A percentile compares a stretch with the other conserved stretches of the same genome.
These are phyloP conservation scores for Synodontis membranacea DNA, from an alignment of 2,113 vertebrate genomes.

Conservation along the genomic window DNA sequence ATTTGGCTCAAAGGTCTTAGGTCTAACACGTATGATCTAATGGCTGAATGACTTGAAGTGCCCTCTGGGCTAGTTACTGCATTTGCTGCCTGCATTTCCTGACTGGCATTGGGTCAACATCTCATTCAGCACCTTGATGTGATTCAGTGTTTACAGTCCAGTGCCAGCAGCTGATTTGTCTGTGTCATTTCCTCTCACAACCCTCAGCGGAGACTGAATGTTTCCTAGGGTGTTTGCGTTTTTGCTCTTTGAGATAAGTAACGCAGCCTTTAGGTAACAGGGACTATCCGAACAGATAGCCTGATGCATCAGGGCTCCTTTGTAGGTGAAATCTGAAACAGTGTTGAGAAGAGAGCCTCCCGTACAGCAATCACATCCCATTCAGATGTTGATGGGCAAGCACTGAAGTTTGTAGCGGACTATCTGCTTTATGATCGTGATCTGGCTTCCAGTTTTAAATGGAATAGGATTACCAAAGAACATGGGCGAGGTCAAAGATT, in stretches of 20 bases:
- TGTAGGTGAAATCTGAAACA: conserved; percentile 49
- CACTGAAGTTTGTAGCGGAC: conserved; percentile 58
- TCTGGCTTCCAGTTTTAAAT: conserved; percentile 48
- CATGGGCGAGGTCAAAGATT: not conserved
- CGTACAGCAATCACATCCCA: conserved; percentile 59
- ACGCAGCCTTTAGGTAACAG: conserved; percentile 28
- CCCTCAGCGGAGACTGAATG: conserved; percentile 29
- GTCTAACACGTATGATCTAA: conserved; percentile 49
- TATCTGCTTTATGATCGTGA: conserved; percentile 53
- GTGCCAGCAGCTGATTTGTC: conserved; percentile 54
- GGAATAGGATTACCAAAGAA: conserved; percentile 52
- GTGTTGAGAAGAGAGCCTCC: conserved; percentile 48
- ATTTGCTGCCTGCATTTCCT: conserved; percentile 60
- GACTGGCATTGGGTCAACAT: conserved; percentile 56
- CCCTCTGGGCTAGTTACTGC: conserved; percentile 29
- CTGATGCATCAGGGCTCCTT: conserved; percentile 60
- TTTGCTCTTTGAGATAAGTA: conserved; percentile 45
- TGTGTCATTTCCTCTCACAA: conserved; percentile 44
- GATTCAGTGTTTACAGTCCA: conserved; percentile 60
- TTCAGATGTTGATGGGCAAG: conserved; percentile 54
- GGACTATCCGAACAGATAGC: conserved; percentile 56
- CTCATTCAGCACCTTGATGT: conserved; percentile 62
- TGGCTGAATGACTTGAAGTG: conserved; percentile 30
- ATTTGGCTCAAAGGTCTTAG: not conserved
- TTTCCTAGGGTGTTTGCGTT: conserved; percentile 33